Percentiles rank a stretch among this genome's conserved stretches.
These are phyloP conservation scores for Parnassius mnemosyne DNA, from an alignment of 2,888 invertebrate genomes.

Conservation along the genomic window DNA sequence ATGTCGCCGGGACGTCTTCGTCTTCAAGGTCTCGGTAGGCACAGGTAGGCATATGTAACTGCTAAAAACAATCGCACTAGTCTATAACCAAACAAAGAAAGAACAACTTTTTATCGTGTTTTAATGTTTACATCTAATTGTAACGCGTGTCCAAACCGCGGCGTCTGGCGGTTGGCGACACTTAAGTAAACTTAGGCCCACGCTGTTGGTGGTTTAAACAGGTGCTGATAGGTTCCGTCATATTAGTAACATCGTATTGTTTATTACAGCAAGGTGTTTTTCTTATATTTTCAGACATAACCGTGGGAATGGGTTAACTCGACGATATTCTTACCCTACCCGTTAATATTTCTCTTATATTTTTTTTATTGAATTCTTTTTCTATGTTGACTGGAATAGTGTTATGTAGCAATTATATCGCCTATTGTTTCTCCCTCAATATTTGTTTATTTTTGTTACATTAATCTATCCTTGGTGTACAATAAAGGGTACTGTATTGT, in stretches of 20 bases:
- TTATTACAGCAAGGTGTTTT: conserved; percentile 1
- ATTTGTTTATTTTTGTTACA: neutral
- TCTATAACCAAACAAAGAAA: too few species aligned
- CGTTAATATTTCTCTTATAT: neutral
- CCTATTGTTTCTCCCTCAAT: too few species aligned
- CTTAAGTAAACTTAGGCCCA: conserved; percentile 5
- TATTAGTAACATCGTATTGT: neutral
- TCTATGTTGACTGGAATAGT: too few species aligned
- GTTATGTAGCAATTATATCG: too few species aligned
- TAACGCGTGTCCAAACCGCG: conserved; percentile 5
- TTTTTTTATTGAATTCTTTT: neutral
- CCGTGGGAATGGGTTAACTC: neutral
- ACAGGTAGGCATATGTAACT: too few species aligned
- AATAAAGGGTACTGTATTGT: neutral
- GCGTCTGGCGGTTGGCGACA: conserved; percentile 11
- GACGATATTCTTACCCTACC: neutral
- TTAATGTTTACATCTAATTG: conserved; percentile 17
- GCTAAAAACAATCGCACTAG: too few species aligned
- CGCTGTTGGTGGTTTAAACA: conserved; percentile 6
- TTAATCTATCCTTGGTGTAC: neutral
- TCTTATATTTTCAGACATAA: neutral
- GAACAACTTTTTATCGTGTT: neutral
- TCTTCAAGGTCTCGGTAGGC: too few species aligned
- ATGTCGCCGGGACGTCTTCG: too few species aligned
- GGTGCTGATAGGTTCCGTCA: neutral